Percentiles rank a stretch among this genome's conserved stretches.
phyloP scores from a whole-genome alignment of 2,797 vertebrate species.

The Geotrypetes seraphini region DNA sequence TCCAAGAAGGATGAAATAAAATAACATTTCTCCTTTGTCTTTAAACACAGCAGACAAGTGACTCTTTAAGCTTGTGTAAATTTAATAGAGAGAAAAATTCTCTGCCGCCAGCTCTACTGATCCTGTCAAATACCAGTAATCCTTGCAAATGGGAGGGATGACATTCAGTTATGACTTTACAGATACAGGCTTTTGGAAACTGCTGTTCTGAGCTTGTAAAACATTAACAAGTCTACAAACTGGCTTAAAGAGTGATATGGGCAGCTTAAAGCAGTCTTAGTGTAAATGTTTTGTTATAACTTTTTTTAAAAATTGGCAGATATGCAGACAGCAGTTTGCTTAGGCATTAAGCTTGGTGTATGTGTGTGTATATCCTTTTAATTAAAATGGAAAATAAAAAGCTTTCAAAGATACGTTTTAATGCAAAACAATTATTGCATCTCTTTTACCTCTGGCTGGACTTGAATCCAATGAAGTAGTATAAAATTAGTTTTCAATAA shows the following conservation, averaged over 20 bases:
- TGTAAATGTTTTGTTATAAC: slow-evolving; percentile 2
- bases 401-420: neutral
- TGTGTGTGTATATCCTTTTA: neutral
- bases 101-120: neutral
- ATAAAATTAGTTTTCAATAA: too few relatives aligned
- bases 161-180: neutral
- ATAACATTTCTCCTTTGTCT: neutral
- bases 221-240: neutral
- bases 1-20: slow-evolving; percentile 9
- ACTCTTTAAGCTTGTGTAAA: slow-evolving; percentile 22
- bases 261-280: neutral
- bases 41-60: slow-evolving; percentile 5
- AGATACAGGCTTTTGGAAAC: slow-evolving; percentile 1
- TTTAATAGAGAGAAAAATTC: neutral
- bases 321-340: too few relatives aligned
- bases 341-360: neutral
- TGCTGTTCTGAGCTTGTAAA: slow-evolving; percentile 1
- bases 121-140: slow-evolving; percentile 1
- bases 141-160: neutral
- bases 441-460: too few relatives aligned
- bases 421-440: slow-evolving; percentile 9
- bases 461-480: too few relatives aligned
- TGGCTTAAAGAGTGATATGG: slow-evolving; percentile 4
- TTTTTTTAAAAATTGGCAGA: too few relatives aligned
- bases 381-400: neutral